Evolutionary conservation across 2,113 vertebrate genomes (phyloP).

Genomic region (Prionailurus viverrinus): DNA sequence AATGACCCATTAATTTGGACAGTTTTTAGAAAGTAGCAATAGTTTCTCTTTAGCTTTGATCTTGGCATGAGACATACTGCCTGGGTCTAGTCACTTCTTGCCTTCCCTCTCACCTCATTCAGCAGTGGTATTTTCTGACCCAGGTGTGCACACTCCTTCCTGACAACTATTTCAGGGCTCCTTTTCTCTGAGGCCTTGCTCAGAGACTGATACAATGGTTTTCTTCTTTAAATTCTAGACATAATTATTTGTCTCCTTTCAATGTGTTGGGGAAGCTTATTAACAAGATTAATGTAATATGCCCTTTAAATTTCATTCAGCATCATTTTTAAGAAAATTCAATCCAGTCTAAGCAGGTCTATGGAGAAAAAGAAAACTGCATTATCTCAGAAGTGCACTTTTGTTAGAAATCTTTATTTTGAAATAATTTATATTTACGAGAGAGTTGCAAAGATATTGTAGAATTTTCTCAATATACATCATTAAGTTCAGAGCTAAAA

Average conservation of each 20-base stretch:
- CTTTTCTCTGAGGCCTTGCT: neutral
- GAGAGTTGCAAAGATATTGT: neutral
- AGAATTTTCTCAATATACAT: neutral
- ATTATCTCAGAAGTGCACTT: neutral
- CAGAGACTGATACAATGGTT: neutral
- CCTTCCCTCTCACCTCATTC: fast-evolving
- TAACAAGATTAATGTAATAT: neutral
- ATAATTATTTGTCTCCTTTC: neutral
- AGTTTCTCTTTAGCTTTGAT: neutral
- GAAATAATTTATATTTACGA: neutral
- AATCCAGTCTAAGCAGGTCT: neutral
- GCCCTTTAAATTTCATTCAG: neutral
- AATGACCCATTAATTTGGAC: neutral
- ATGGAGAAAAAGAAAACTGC: neutral
- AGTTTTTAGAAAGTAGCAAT: neutral
- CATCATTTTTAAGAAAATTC: constrained; percentile 9
- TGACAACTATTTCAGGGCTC: fast-evolving
- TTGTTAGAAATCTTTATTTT: constrained; percentile 31
- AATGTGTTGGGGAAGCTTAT: neutral
- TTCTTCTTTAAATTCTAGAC: neutral
- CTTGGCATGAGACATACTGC: neutral
- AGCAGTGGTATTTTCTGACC: neutral
- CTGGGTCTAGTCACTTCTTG: too few relatives aligned
- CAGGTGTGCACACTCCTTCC: neutral
- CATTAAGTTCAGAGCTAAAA: neutral